Evolutionary conservation across 2,113 vertebrate species (phyloP).

Genomic region (Alexandromys fortis): DNA sequence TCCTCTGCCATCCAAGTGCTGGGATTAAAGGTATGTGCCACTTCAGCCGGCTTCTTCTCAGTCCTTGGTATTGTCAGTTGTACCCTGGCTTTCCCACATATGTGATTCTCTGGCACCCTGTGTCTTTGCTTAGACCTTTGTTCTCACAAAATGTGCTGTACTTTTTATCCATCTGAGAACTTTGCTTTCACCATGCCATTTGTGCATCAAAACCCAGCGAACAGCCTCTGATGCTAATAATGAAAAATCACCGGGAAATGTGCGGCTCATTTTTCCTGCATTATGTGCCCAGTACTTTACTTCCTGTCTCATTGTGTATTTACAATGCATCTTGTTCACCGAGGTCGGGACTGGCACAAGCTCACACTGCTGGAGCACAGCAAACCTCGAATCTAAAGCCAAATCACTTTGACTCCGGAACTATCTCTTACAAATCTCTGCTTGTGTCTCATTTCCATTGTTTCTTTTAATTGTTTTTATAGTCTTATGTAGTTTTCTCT

Average conservation of each 20-base stretch:
- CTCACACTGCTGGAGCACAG: neutral
- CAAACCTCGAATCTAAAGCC: neutral
- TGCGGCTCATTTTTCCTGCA: slow-evolving; percentile 6
- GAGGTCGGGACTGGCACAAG: neutral
- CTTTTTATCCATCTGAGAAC: neutral
- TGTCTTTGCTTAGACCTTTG: neutral
- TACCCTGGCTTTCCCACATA: neutral
- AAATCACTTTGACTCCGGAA: neutral
- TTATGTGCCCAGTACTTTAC: neutral
- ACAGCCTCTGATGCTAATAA: neutral
- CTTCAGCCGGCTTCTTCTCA: too few species aligned
- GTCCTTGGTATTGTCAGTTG: neutral
- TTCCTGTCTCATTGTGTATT: neutral
- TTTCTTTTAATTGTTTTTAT: neutral
- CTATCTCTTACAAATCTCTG: neutral
- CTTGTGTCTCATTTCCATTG: neutral
- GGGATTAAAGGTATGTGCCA: too few species aligned
- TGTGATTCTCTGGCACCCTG: neutral
- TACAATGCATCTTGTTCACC: neutral
- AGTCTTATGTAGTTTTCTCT: too few species aligned
- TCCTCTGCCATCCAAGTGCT: neutral
- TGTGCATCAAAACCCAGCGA: neutral
- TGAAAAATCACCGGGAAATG: neutral
- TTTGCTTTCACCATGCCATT: neutral
- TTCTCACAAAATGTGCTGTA: neutral